Evolutionary conservation across 2,113 vertebrate genomes (phyloP).

Genomic region (Meles meles): DNA sequence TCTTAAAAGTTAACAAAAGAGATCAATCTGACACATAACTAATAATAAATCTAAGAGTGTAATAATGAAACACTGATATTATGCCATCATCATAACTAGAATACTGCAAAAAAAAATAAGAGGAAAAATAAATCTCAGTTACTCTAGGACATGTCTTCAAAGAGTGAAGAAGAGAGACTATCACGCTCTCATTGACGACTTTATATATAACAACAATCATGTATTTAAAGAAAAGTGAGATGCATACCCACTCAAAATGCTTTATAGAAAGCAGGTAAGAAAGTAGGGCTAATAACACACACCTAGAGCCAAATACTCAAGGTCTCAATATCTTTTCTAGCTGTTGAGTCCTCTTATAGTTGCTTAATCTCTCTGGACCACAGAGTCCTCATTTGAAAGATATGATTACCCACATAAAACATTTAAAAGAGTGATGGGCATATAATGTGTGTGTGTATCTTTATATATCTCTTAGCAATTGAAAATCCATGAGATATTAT

Average conservation of each 20-base stretch:
- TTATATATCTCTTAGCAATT: neutral
- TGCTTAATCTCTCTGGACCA: neutral
- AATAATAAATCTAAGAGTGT: constrained; percentile 63
- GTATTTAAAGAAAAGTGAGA: neutral
- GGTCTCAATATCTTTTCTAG: neutral
- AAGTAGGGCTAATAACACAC: neutral
- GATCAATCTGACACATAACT: constrained; percentile 72
- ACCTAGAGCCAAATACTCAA: neutral
- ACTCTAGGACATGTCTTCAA: neutral
- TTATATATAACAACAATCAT: neutral
- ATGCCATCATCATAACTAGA: constrained; percentile 35
- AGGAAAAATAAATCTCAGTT: neutral
- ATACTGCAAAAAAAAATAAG: neutral
- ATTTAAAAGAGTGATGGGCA: neutral
- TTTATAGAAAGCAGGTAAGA: too few species aligned
- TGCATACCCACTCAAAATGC: neutral
- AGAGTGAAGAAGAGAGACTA: neutral
- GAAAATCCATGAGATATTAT: neutral
- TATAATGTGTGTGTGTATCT: neutral
- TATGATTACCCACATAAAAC: neutral
- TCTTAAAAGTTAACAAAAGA: constrained; percentile 75
- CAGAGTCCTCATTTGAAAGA: neutral
- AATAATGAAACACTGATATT: constrained; percentile 54
- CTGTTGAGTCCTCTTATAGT: neutral
- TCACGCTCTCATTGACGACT: neutral